Conservation (phyloP, 2,888 invertebrate species). For the Abrostola triplasia region DNA sequence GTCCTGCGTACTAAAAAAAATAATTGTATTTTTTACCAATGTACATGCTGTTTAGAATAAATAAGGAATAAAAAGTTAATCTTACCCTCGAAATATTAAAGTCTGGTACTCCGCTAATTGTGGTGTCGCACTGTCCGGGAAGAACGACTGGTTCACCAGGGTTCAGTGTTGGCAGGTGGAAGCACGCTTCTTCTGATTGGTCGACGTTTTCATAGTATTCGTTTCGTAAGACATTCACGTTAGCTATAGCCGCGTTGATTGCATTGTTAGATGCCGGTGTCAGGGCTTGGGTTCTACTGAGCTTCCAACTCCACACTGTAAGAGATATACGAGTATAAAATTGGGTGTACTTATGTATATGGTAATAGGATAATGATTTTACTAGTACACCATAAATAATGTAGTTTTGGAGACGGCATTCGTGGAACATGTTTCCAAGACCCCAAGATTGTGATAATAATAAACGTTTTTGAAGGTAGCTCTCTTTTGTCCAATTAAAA, state of each 20-base stretch:
- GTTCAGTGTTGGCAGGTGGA: conserved; percentile 67
- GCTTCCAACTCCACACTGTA: conserved; percentile 78
- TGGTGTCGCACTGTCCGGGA: conserved; percentile 70
- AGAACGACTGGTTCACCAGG: conserved; percentile 67
- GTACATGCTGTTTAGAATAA: too few relatives aligned
- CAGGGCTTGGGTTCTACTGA: conserved; percentile 67
- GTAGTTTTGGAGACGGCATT: too few relatives aligned
- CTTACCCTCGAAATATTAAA: conserved; percentile 55
- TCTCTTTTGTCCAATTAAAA: too few relatives aligned
- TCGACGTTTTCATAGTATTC: conserved; percentile 65
- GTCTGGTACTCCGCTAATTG: conserved; percentile 64
- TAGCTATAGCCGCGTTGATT: conserved; percentile 63
- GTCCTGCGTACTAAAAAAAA: conserved; percentile 65
- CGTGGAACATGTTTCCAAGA: too few relatives aligned
- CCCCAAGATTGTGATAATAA: too few relatives aligned
- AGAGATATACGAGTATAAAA: not conserved
- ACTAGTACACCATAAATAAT: too few relatives aligned
- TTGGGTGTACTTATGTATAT: too few relatives aligned
- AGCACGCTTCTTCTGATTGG: conserved; percentile 70
- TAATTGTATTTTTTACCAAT: not conserved
- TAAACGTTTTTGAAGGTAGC: too few relatives aligned
- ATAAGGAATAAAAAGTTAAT: too few relatives aligned
- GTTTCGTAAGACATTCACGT: conserved; percentile 64
- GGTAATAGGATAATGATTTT: too few relatives aligned
- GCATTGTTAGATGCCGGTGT: conserved; percentile 50